Conservation (phyloP, 2,888 invertebrate genomes). For the Cybosia mesomella region DNA sequence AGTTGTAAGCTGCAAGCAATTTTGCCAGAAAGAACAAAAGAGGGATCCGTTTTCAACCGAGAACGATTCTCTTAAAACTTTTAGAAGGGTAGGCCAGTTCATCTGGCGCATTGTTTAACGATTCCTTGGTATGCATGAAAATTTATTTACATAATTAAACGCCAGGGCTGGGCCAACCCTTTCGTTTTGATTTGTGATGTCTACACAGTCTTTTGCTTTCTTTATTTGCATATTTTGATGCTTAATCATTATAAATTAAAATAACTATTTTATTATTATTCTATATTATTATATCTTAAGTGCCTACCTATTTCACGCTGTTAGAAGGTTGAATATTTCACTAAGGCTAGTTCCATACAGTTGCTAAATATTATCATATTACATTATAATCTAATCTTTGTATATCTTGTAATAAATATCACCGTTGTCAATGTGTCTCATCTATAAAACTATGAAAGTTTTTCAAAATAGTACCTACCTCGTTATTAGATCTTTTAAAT, state of each 20-base stretch:
- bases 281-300: too few relatives aligned
- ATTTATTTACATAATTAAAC: conserved; percentile 86
- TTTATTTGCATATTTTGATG: conserved; percentile 79
- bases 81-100: conserved; percentile 69
- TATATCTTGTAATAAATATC: conserved; percentile 22
- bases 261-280: too few relatives aligned
- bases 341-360: not conserved
- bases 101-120: conserved; percentile 82
- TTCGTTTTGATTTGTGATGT: conserved; percentile 80
- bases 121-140: conserved; percentile 81
- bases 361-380: conserved; percentile 24
- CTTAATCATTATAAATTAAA: conserved; percentile 64
- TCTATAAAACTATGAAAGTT: not conserved
- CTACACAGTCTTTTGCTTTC: conserved; percentile 73
- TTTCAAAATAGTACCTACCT: not conserved
- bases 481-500: not conserved
- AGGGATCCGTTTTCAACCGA: conserved; percentile 66
- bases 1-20: conserved; percentile 46
- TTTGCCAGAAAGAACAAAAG: conserved; percentile 65
- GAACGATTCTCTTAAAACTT: conserved; percentile 78
- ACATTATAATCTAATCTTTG: conserved; percentile 37
- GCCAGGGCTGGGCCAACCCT: conserved; percentile 66
- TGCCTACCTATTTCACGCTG: conserved; percentile 24
- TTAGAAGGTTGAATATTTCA: conserved; percentile 18
- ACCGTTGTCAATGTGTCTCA: conserved; percentile 8